These are phyloP conservation scores for Merops nubicus DNA, from an alignment of 2,113 vertebrate genomes.

Conservation along the genomic window DNA sequence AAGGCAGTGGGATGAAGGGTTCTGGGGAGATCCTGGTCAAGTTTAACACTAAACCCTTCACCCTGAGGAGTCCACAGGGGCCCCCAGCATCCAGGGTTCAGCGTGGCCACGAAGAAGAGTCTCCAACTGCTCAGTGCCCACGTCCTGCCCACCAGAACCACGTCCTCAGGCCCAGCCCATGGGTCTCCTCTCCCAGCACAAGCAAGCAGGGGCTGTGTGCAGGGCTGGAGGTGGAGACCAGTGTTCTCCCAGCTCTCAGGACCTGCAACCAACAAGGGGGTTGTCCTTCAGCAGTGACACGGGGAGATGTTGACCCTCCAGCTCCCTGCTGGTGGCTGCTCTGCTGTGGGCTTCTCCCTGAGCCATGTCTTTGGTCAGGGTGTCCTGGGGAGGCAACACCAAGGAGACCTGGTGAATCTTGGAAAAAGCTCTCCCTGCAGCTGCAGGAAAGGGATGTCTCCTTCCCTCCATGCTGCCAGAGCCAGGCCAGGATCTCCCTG, in stretches of 20 bases:
- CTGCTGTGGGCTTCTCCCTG: background rate
- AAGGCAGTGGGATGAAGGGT: background rate
- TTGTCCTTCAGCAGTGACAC: fast-evolving
- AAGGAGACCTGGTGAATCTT: background rate
- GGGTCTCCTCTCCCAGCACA: background rate
- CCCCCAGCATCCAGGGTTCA: background rate
- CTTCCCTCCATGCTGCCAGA: background rate
- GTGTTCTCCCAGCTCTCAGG: fast-evolving
- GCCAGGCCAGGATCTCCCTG: fast-evolving
- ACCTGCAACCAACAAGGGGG: too few species aligned
- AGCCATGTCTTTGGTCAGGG: background rate
- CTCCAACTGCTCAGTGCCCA: background rate
- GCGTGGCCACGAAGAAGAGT: fast-evolving
- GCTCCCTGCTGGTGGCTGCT: background rate
- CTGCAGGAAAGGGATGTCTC: background rate
- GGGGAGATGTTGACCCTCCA: background rate
- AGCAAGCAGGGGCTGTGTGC: background rate
- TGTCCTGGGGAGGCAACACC: background rate
- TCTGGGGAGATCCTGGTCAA: background rate
- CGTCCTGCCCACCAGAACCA: background rate
- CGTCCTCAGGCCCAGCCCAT: too few species aligned
- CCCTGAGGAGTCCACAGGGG: background rate
- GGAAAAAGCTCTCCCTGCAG: background rate
- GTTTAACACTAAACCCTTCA: background rate
- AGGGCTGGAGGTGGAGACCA: fast-evolving